Conservation (phyloP, 1,140 invertebrate genomes). For the Pectinophora gossypiella region DNA sequence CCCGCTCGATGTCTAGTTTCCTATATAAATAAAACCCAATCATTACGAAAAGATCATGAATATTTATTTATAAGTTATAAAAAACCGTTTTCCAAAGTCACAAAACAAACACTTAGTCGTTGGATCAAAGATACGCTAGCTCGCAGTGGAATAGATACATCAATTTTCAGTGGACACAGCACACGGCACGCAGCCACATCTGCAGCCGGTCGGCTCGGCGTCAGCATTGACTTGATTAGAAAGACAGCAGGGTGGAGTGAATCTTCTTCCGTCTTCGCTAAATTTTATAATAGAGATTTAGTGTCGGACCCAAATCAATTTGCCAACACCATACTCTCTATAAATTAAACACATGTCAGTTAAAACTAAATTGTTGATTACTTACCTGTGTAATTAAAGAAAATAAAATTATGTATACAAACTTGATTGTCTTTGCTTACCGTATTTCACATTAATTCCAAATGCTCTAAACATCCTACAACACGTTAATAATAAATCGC, state of each 20-base stretch:
- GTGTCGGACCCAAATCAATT: not conserved
- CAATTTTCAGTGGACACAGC: not conserved
- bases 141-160: not conserved
- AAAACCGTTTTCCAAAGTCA: not conserved
- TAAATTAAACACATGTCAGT: too few species aligned
- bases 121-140: not conserved
- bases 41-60: not conserved
- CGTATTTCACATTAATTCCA: too few species aligned
- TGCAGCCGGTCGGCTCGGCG: too few species aligned
- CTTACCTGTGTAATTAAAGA: too few species aligned
- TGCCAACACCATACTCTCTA: too few species aligned
- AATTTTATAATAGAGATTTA: not conserved
- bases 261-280: not conserved
- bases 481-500: too few species aligned
- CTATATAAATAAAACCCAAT: constrained; percentile 1
- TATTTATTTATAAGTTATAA: not conserved
- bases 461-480: too few species aligned
- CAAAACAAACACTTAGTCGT: not conserved
- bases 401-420: too few species aligned
- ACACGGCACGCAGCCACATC: not conserved
- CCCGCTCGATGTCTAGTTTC: not conserved
- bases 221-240: not conserved
- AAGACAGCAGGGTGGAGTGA: not conserved
- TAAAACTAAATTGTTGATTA: too few species aligned
- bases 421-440: too few species aligned